phyloP scores from a whole-genome alignment of 2,113 vertebrate genomes.

The Bambusicola thoracicus region DNA sequence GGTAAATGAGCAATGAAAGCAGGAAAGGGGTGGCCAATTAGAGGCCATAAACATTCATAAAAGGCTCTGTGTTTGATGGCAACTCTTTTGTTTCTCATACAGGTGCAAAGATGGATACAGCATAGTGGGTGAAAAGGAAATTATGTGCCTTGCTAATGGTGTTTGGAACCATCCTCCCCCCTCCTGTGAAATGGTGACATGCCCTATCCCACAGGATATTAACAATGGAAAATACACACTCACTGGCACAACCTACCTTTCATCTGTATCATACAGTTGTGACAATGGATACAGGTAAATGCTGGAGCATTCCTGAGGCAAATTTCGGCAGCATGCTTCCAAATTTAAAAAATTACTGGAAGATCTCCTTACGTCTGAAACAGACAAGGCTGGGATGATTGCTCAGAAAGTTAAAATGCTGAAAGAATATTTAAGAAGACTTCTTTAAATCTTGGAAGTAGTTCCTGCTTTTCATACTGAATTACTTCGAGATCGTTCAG shows the following conservation, averaged over 20 bases:
- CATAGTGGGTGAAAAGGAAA: conserved; percentile 84
- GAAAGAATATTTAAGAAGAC: background rate
- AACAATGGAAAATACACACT: conserved; percentile 82
- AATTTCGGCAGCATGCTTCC: background rate
- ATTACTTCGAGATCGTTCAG: background rate
- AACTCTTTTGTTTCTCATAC: conserved; percentile 18
- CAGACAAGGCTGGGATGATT: background rate
- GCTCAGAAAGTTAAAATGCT: background rate
- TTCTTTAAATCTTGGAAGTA: background rate
- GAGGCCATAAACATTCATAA: background rate
- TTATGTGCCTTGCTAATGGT: conserved; percentile 86
- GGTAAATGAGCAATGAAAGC: background rate
- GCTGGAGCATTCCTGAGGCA: background rate
- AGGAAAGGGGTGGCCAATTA: background rate
- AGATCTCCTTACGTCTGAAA: background rate
- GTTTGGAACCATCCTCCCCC: conserved; percentile 86
- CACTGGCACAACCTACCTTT: conserved; percentile 84
- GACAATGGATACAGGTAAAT: conserved; percentile 91
- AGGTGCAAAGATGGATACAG: conserved; percentile 90
- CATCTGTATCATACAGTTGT: conserved; percentile 86
- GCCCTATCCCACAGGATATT: conserved; percentile 80
- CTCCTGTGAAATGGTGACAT: conserved; percentile 86
- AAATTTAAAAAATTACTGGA: background rate
- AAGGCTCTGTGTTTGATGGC: background rate
- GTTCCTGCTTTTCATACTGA: background rate